Evolutionary conservation across 1,140 invertebrate genomes (phyloP).

Genomic region (Pseudobourletiella spinata): DNA sequence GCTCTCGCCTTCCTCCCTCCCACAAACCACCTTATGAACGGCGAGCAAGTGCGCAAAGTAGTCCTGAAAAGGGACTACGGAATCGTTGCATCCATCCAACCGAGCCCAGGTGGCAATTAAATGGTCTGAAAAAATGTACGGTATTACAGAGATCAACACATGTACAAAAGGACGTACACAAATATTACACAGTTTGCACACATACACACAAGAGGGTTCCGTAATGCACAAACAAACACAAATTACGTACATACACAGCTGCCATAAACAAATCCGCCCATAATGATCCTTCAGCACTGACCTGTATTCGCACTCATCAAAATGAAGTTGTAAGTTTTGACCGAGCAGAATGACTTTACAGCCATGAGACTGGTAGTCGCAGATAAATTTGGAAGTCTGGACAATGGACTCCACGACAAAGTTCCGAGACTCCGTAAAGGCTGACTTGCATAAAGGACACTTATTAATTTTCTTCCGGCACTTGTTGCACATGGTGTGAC

Average conservation of each 20-base stretch:
- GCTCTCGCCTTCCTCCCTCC: neutral
- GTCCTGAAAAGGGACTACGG: neutral
- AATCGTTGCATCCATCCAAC: neutral
- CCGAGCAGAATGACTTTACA: conserved; percentile 11
- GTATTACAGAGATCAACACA: too few relatives aligned
- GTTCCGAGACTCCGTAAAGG: conserved; percentile 9
- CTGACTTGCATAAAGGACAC: conserved; percentile 6
- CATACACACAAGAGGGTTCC: too few relatives aligned
- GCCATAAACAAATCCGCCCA: too few relatives aligned
- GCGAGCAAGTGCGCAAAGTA: neutral
- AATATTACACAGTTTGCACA: too few relatives aligned
- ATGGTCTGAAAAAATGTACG: neutral
- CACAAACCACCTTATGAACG: neutral
- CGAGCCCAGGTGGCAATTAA: neutral
- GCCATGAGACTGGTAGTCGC: conserved; percentile 12
- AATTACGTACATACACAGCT: too few relatives aligned
- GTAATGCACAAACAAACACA: too few relatives aligned
- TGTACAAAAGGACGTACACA: too few relatives aligned
- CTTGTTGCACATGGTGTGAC: conserved; percentile 21
- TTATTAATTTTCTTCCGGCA: conserved; percentile 11
- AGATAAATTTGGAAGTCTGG: conserved; percentile 16
- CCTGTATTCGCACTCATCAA: conserved; percentile 10
- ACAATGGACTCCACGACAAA: conserved; percentile 27
- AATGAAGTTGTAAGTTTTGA: conserved; percentile 1
- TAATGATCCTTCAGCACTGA: too few relatives aligned